Conservation (phyloP, 2,888 invertebrate species). For the Conus canariensis region DNA sequence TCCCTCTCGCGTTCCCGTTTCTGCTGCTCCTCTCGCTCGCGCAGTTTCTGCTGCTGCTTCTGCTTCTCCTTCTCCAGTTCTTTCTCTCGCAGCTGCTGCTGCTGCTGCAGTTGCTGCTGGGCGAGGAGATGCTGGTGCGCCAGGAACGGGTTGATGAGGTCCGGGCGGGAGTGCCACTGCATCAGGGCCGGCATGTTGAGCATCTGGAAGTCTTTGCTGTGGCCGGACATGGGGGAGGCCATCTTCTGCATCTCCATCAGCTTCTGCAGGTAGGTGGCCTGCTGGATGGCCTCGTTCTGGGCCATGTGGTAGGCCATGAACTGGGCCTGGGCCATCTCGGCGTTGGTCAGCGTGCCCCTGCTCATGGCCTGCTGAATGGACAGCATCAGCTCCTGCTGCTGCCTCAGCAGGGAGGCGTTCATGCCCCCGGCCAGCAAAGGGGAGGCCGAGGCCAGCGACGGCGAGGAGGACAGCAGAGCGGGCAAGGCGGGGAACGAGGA, state of each 20-base stretch:
- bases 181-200: constrained; percentile 32
- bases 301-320: constrained; percentile 38
- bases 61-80: constrained; percentile 30
- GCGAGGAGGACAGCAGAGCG: constrained; percentile 32
- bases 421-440: constrained; percentile 21
- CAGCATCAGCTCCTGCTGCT: constrained; percentile 35
- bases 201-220: constrained; percentile 24
- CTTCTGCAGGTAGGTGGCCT: constrained; percentile 39
- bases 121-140: constrained; percentile 31
- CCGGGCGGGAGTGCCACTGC: constrained; percentile 40
- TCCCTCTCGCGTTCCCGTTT: constrained; percentile 20
- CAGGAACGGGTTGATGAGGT: constrained; percentile 40
- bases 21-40: constrained; percentile 20
- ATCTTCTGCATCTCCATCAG: constrained; percentile 33
- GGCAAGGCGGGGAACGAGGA: constrained; percentile 28
- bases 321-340: constrained; percentile 5
- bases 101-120: constrained; percentile 22
- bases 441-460: constrained; percentile 26
- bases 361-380: constrained; percentile 41
- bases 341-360: not conserved
- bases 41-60: constrained; percentile 27
- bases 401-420: constrained; percentile 23
- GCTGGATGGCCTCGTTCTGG: constrained; percentile 38
- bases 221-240: constrained; percentile 26
- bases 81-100: constrained; percentile 15